These are phyloP conservation scores for Sorex araneus DNA, from an alignment of 2,113 vertebrate species.

Conservation along the genomic window DNA sequence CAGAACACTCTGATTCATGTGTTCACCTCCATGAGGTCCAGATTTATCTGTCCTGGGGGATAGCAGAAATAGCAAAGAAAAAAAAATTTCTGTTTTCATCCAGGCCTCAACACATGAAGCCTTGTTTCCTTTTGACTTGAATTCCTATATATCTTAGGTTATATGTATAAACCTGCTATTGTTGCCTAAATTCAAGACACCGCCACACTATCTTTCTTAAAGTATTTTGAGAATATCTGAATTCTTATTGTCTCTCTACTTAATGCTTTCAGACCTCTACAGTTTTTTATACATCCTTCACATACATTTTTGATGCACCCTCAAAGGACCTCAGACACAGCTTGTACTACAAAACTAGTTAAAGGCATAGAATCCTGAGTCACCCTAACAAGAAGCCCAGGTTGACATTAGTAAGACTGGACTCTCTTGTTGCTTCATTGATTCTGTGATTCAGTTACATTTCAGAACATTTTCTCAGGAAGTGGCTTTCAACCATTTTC, in stretches of 20 bases:
- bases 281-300: neutral
- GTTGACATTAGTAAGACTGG: neutral
- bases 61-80: conserved; percentile 66
- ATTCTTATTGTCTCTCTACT: neutral
- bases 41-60: conserved; percentile 41
- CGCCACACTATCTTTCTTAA: neutral
- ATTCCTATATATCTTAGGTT: neutral
- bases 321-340: neutral
- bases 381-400: neutral
- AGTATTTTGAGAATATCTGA: neutral
- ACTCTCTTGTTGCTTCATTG: neutral
- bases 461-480: neutral
- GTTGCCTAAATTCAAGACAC: neutral
- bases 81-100: conserved; percentile 1
- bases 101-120: conserved; percentile 23
- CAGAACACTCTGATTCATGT: conserved; percentile 75
- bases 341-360: neutral
- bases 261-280: neutral
- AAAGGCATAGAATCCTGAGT: neutral
- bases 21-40: conserved; percentile 42
- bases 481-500: too few relatives aligned
- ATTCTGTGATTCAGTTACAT: neutral
- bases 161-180: neutral
- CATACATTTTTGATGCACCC: neutral
- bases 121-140: conserved; percentile 9